Evolutionary conservation across 2,888 invertebrate species (phyloP).

Genomic region (Arctia plantaginis): DNA sequence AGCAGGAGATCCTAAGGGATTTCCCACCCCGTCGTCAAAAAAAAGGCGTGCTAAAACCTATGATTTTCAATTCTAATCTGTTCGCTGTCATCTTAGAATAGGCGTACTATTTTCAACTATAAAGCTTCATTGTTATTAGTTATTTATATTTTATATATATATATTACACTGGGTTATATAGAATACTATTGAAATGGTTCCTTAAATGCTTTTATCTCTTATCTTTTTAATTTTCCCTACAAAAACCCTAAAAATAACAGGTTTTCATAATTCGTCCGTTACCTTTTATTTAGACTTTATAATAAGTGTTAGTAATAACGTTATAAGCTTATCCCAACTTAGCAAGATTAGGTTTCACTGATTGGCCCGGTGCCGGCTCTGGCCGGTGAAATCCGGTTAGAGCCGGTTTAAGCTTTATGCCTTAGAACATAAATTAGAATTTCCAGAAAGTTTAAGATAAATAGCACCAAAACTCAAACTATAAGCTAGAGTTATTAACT

Average conservation of each 20-base stretch:
- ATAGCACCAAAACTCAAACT: not conserved
- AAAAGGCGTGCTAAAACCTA: too few species aligned
- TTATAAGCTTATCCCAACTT: conserved; percentile 54
- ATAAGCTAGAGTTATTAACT: not conserved
- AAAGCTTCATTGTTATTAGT: too few species aligned
- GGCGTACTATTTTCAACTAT: too few species aligned
- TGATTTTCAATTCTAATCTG: too few species aligned
- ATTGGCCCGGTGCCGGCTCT: conserved; percentile 59
- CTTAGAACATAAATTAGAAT: conserved; percentile 63
- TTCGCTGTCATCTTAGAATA: too few species aligned
- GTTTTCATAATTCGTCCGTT: conserved; percentile 15
- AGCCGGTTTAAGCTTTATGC: conserved; percentile 63
- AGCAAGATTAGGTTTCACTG: conserved; percentile 56
- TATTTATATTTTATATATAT: too few species aligned
- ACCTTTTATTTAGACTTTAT: conserved; percentile 32
- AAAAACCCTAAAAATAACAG: conserved; percentile 6
- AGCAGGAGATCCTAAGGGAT: too few species aligned
- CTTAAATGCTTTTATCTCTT: not conserved
- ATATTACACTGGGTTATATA: too few species aligned
- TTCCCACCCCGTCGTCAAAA: too few species aligned
- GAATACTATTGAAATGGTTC: not conserved
- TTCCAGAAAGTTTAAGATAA: conserved; percentile 20
- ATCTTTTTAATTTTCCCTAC: not conserved
- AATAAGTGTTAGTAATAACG: conserved; percentile 32
- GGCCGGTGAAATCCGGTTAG: conserved; percentile 57